These are phyloP conservation scores for Myiozetetes cayanensis DNA, from an alignment of 2,113 vertebrate genomes.

Conservation along the genomic window DNA sequence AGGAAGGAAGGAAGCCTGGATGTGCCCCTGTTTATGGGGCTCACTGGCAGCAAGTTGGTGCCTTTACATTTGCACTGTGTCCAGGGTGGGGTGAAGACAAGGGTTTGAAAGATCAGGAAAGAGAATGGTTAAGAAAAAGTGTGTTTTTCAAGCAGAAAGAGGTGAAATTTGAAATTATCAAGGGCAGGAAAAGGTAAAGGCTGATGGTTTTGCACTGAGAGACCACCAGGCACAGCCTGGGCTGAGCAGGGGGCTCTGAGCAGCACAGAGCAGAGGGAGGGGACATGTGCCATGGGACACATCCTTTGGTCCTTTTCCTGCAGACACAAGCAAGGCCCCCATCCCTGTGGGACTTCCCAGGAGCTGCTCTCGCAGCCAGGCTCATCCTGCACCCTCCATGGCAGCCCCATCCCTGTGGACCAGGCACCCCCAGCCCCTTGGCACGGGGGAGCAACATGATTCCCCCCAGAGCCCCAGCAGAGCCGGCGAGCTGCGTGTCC, in stretches of 20 bases:
- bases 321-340: neutral
- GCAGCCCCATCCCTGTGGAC: rapidly evolving
- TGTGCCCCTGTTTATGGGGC: too few relatives aligned
- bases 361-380: neutral
- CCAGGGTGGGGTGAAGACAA: too few relatives aligned
- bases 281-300: too few relatives aligned
- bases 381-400: neutral
- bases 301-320: neutral
- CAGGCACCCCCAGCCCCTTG: rapidly evolving
- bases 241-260: neutral
- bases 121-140: neutral
- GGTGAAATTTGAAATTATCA: neutral
- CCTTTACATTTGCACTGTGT: rapidly evolving
- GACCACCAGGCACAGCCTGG: too few relatives aligned
- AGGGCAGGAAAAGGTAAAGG: neutral
- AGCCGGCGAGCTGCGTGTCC: neutral
- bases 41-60: neutral
- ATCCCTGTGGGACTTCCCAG: neutral
- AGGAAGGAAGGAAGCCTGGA: neutral
- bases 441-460: rapidly evolving
- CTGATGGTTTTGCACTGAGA: neutral
- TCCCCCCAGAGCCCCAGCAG: neutral
- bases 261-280: neutral
- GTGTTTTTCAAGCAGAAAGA: neutral
- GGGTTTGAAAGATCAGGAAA: neutral